phyloP scores from a whole-genome alignment of 2,888 invertebrate species.

The Yponomeuta sedellus region DNA sequence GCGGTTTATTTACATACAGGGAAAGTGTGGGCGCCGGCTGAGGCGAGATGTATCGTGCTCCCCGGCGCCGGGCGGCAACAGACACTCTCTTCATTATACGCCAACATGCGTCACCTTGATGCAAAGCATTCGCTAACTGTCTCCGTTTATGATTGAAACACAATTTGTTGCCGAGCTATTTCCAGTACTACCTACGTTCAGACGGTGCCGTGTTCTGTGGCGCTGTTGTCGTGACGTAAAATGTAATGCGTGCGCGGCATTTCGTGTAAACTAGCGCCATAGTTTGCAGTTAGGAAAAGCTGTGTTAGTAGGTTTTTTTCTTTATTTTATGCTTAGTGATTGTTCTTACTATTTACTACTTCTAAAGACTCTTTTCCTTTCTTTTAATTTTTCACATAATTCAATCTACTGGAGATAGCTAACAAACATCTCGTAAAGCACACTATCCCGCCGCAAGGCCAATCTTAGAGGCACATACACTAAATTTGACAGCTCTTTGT shows the following conservation, averaged over 20 bases:
- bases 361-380: no score
- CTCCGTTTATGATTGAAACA: neutral
- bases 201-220: neutral
- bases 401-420: no score
- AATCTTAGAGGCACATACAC: neutral
- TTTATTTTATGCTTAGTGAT: no score
- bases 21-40: neutral
- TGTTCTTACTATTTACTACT: no score
- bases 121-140: neutral
- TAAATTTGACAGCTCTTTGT: conserved; percentile 1
- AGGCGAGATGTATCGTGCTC: conserved; percentile 4
- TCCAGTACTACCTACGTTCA: neutral
- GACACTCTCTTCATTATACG: conserved; percentile 7
- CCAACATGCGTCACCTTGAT: neutral
- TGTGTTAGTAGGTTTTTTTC: neutral
- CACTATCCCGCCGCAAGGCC: neutral
- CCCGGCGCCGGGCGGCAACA: neutral
- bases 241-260: neutral
- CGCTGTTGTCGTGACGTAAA: neutral
- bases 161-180: neutral
- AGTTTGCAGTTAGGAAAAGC: neutral
- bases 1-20: no score
- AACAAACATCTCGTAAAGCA: no score
- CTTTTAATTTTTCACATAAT: no score
- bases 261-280: neutral